These are phyloP conservation scores for Rhagoletis zephyria DNA, from an alignment of 1,140 invertebrate genomes.

Conservation along the genomic window DNA sequence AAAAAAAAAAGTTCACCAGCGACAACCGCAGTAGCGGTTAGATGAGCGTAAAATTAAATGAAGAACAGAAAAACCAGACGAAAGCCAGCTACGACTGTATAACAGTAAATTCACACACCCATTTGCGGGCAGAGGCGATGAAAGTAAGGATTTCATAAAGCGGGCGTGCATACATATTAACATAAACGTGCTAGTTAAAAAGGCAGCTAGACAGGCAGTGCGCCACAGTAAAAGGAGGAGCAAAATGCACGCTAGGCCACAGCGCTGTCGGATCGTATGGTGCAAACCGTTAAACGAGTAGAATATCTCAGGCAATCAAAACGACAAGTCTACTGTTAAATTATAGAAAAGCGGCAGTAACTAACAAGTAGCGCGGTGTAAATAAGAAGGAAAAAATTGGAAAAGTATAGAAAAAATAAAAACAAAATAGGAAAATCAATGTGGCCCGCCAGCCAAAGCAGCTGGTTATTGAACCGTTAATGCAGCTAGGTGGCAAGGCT, in stretches of 20 bases:
- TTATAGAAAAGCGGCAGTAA: conserved; percentile 17
- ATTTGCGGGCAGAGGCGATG: conserved; percentile 58
- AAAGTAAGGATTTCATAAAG: conserved; percentile 37
- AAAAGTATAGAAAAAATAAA: background rate
- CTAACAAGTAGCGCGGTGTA: background rate
- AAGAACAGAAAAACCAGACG: background rate
- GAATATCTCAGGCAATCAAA: conserved; percentile 13
- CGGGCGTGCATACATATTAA: background rate
- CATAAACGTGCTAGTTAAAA: background rate
- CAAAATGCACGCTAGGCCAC: background rate
- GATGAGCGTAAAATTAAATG: background rate
- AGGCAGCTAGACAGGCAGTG: background rate
- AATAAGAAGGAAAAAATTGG: background rate
- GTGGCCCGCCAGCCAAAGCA: background rate
- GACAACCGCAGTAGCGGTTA: background rate
- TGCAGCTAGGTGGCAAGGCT: background rate
- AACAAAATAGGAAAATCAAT: background rate
- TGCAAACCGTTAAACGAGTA: background rate
- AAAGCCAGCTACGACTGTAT: background rate
- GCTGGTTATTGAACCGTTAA: background rate
- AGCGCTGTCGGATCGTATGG: background rate
- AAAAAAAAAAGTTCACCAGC: conserved; percentile 32
- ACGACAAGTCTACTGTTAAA: conserved; percentile 9
- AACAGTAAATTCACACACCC: conserved; percentile 52
- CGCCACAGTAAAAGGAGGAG: background rate